Conservation (phyloP, 2,888 invertebrate species). For the Drosophila nigritarsus region DNA sequence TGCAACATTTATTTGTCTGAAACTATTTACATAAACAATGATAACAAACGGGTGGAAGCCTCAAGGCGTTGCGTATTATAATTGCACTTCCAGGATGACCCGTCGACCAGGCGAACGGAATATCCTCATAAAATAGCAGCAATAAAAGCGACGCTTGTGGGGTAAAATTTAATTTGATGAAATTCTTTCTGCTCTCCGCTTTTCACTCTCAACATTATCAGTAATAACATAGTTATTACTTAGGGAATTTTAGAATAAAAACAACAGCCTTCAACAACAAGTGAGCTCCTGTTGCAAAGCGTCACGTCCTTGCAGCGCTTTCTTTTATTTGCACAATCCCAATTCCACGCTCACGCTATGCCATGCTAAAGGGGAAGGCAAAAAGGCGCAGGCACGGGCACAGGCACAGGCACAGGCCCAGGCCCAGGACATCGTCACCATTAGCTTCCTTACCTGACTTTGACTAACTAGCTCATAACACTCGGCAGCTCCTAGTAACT, state of each 20-base stretch:
- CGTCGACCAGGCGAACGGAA: slow-evolving; percentile 16
- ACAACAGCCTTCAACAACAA: background rate
- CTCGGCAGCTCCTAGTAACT: slow-evolving; percentile 33
- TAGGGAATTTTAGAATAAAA: slow-evolving; percentile 15
- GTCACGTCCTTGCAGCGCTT: slow-evolving; percentile 57
- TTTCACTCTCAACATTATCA: slow-evolving; percentile 17
- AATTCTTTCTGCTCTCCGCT: slow-evolving; percentile 36
- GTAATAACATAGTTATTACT: slow-evolving; percentile 13
- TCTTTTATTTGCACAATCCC: slow-evolving; percentile 43
- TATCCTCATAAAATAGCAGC: slow-evolving; percentile 38
- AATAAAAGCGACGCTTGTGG: slow-evolving; percentile 50
- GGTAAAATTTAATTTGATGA: slow-evolving; percentile 58
- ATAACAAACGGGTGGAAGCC: slow-evolving; percentile 34
- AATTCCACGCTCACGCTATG: background rate
- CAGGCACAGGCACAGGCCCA: background rate
- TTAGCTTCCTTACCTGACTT: slow-evolving; percentile 48
- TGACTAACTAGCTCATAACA: slow-evolving; percentile 68
- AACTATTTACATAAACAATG: slow-evolving; percentile 55
- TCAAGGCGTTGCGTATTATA: slow-evolving; percentile 50
- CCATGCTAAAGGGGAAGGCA: background rate
- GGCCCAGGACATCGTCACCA: slow-evolving; percentile 3
- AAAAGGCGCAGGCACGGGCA: background rate
- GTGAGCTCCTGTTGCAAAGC: slow-evolving; percentile 32
- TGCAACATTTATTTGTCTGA: slow-evolving; percentile 27
- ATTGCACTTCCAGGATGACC: slow-evolving; percentile 54